Percentiles rank a stretch among this genome's conserved stretches.
Conservation (phyloP, 2,888 invertebrate species). For the Embidobia sp. region DNA sequence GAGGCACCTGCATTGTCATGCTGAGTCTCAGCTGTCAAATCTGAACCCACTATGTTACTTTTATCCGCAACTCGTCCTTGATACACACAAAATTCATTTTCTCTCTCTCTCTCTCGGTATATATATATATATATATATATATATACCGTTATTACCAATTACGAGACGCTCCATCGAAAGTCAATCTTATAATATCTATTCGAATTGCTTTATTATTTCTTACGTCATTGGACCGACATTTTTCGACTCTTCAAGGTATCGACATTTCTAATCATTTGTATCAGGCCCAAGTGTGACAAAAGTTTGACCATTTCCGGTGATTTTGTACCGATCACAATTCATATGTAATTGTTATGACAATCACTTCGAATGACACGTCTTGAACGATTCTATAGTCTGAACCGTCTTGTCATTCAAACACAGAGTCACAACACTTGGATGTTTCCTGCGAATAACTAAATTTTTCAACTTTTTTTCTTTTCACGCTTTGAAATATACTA, state of each 20-base stretch:
- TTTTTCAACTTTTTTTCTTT: slow-evolving; percentile 35
- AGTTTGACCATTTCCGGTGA: slow-evolving; percentile 39
- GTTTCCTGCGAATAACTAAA: slow-evolving; percentile 41
- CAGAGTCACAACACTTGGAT: slow-evolving; percentile 65
- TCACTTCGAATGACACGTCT: slow-evolving; percentile 59
- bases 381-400: slow-evolving; percentile 60
- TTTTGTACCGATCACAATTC: slow-evolving; percentile 10
- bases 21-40: slow-evolving; percentile 74
- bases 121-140: too few species aligned
- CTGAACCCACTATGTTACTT: slow-evolving; percentile 68
- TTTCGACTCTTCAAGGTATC: not conserved
- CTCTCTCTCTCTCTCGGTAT: too few species aligned
- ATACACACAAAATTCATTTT: too few species aligned
- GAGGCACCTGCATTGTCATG: slow-evolving; percentile 82
- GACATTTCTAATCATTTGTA: slow-evolving; percentile 2
- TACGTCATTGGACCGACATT: too few species aligned
- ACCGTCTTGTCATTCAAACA: slow-evolving; percentile 73
- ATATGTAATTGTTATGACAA: slow-evolving; percentile 51
- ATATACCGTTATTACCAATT: slow-evolving; percentile 19
- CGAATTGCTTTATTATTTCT: too few species aligned
- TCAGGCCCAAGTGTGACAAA: not conserved
- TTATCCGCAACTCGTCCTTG: slow-evolving; percentile 72
- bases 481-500: slow-evolving; percentile 36
- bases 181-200: too few species aligned
- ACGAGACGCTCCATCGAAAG: too few species aligned